Evolutionary conservation across 2,888 invertebrate species (phyloP), one percentile per base, ranked within the genome.

Genomic region (Andrena dorsata): DNA sequence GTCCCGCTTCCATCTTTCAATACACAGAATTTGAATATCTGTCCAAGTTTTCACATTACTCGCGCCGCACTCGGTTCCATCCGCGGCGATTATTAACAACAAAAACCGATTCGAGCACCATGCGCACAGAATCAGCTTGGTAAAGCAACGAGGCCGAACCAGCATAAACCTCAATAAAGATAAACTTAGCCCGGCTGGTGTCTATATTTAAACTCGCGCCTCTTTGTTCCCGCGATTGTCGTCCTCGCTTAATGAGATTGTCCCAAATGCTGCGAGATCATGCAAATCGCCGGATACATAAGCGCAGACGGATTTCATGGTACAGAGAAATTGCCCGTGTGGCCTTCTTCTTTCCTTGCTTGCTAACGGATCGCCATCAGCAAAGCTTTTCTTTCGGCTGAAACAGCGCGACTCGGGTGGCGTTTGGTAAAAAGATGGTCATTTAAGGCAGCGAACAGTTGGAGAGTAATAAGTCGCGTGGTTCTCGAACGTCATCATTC

Each of bases 161-260:
- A 80, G 76, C 87, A 89, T 88, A 89, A 90, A 90, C 90, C 86
- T 90, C 90, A 88, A 91, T 91, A 90, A 90, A 90, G 91, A 91
- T 90, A 89, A 91, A 91, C 88, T 91, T 87, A 89, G 89, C 88
- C 86, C 86, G 84, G 85, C 83, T 81, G 84, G 10, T 79, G 84
- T 88, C 90, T 91, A 91, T 91, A 91, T 91, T 91, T 91, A 90
- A 90, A 84, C 82, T 53, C 65, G 76, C 76, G 56, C 68, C 68
- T 84, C 86, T 82, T 83, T 78, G 78, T 83, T 65, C 76, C 60
- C 51, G 26, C 76, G 70, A 74, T 71, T 68, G 81, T 76, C 80
- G 70, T 66, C 51, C 63, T 70, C 65, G 66, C 68, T 77, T 58
- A 51, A 65, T 41, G 68, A 60, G 75, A 76, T 81, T 68, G 72